Conservation (phyloP, 2,113 vertebrate species). For the Sarotherodon lohbergeri region DNA sequence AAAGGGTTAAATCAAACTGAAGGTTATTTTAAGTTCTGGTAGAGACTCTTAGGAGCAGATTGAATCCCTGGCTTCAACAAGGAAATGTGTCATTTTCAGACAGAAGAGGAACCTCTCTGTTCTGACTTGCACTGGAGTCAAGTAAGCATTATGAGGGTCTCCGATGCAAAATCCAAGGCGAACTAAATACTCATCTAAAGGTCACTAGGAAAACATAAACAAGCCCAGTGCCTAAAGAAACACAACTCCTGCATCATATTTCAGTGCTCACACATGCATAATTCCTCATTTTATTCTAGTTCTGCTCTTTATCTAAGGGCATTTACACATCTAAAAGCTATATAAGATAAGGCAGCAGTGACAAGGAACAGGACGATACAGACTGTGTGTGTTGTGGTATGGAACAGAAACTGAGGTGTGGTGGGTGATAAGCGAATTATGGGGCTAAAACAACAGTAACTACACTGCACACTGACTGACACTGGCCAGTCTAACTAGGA, state of each 20-base stretch:
- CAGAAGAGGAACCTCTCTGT: constrained; percentile 36
- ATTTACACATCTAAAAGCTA: not conserved
- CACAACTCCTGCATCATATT: not conserved
- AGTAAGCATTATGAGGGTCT: not conserved
- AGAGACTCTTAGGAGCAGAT: constrained; percentile 40
- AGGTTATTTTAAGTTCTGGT: constrained; percentile 64
- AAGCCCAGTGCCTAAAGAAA: not conserved
- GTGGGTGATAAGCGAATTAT: not conserved
- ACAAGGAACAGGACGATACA: constrained; percentile 13
- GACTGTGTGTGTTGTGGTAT: not conserved
- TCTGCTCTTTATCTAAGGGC: constrained; percentile 6
- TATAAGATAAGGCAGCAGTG: not conserved
- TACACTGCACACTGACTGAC: not conserved
- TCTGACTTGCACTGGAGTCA: not conserved
- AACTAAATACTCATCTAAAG: not conserved
- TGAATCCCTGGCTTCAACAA: constrained; percentile 29
- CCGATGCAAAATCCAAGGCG: not conserved
- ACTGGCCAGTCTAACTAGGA: not conserved
- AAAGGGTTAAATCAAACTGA: constrained; percentile 64
- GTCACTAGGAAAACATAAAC: not conserved
- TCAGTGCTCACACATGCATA: not conserved
- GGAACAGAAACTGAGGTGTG: not conserved
- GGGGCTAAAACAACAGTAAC: not conserved
- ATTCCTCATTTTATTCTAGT: not conserved
- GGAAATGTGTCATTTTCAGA: constrained; percentile 49